Conservation (phyloP, 1,140 invertebrate species). For the Brachionus paranguensis region DNA sequence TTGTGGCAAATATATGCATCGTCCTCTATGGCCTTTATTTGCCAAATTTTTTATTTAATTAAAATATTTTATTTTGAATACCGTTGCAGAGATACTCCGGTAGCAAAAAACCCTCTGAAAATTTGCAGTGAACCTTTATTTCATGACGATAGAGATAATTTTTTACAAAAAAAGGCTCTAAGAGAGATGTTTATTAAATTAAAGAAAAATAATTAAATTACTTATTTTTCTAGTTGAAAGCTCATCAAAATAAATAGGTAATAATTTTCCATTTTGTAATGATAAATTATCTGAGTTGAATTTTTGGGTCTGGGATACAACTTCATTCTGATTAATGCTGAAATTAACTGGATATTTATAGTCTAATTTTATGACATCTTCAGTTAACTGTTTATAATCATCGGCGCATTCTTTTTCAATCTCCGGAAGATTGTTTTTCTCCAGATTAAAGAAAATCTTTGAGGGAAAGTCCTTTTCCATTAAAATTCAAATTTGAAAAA, state of each 20-base stretch:
- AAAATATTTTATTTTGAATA: background rate
- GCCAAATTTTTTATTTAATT: background rate
- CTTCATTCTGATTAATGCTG: background rate
- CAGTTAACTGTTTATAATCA: background rate
- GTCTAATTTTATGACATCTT: background rate
- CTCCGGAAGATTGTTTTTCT: background rate
- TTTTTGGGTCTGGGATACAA: background rate
- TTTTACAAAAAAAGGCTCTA: background rate
- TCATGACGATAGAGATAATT: background rate
- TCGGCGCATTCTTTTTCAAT: background rate
- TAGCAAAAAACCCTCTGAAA: background rate
- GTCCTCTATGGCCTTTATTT: background rate
- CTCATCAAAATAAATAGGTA: background rate
- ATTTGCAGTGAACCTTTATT: background rate
- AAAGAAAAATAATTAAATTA: background rate
- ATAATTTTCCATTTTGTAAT: background rate
- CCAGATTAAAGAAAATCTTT: background rate
- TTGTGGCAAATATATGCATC: background rate
- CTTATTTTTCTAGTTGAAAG: background rate
- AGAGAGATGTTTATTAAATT: background rate
- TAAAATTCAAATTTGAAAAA: background rate
- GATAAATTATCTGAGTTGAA: background rate
- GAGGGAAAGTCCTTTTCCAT: conserved; percentile 14
- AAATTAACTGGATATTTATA: conserved; percentile 14
- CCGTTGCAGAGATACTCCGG: conserved; percentile 4